A percentile compares a stretch with the other conserved stretches of the same genome.
Evolutionary conservation across 2,797 vertebrate species (phyloP).

Genomic region (Hylomyscus alleni): DNA sequence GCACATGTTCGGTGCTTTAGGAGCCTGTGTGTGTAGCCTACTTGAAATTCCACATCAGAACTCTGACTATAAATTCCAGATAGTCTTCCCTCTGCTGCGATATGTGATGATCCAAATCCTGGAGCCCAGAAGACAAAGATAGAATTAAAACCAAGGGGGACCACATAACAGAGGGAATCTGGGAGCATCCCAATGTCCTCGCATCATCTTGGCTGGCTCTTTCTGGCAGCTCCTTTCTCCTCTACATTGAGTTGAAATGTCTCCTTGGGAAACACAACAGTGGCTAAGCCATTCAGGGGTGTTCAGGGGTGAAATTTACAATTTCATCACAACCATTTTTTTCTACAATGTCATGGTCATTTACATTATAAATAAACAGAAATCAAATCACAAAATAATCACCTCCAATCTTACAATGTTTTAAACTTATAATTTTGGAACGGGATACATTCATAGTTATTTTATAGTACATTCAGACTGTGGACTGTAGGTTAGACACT

Average conservation of each 20-base stretch:
- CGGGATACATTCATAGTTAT: neutral
- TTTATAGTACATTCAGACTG: neutral
- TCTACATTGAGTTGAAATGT: neutral
- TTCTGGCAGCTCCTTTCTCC: neutral
- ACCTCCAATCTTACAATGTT: neutral
- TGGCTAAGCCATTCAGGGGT: neutral
- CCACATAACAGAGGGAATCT: neutral
- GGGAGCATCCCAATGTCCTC: neutral
- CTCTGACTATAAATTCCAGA: neutral
- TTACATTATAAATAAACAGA: neutral
- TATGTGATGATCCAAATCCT: neutral
- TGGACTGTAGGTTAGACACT: neutral
- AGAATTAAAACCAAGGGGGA: constrained; percentile 12
- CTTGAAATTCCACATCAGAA: neutral
- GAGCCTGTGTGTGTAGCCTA: neutral
- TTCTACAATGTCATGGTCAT: neutral
- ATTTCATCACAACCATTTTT: neutral
- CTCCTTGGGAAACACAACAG: neutral
- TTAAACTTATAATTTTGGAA: neutral
- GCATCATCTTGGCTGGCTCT: neutral
- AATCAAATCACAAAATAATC: neutral
- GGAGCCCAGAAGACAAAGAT: neutral
- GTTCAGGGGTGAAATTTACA: neutral
- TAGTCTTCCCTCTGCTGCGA: neutral
- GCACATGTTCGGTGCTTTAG: neutral